Evolutionary conservation across 2,797 vertebrate genomes (phyloP), one percentile per base, ranked within the genome.

Genomic region (Vespertilio murinus): DNA sequence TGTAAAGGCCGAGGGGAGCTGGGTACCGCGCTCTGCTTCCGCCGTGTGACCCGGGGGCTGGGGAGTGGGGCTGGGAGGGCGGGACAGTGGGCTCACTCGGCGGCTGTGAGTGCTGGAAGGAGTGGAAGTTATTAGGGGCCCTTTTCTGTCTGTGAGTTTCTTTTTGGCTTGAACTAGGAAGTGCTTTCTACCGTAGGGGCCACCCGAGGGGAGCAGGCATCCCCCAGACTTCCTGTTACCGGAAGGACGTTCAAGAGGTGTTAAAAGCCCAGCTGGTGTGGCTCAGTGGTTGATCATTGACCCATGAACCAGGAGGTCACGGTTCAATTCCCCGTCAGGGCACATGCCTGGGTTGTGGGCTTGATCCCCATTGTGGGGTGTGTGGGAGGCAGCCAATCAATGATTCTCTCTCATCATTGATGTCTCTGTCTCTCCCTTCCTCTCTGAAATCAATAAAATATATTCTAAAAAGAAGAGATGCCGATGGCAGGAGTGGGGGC

Each of bases 91-190:
- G 1, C 9, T 30, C 18, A 8, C n/a, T 69, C 2, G 6, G 54
- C 0, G 1, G 64, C 54, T 38, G 52, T 42, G 0, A 0, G 22
- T 40, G 28, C 52, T n/a, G 4, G n/a, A 17, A 67, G 59, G 67
- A 2, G 25, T 11, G 17, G 40, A 40, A 5, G 28, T 28, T 22
- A 23, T 8, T 23, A 18, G 70, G 42, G 12, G 4, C 30, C 1
- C 13, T 52, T 28, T 17, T 61, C n/a, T 8, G 40, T 47, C 28
- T 28, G 25, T 9, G 28, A 5, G 40, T 59, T 59, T 64, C 65
- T 80, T 86, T 88, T 25, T 11, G 49, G 70, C 77, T 61, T 25
- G 13, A 45, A n/a, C 30, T 4, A 4, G 8, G 28, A 35, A 35
- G 61, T 25, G 83, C 42, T 61, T 77, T 77, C 42, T 69, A 9